phyloP scores from a whole-genome alignment of 2,113 vertebrate genomes.

The Grammomys dolichurus region DNA sequence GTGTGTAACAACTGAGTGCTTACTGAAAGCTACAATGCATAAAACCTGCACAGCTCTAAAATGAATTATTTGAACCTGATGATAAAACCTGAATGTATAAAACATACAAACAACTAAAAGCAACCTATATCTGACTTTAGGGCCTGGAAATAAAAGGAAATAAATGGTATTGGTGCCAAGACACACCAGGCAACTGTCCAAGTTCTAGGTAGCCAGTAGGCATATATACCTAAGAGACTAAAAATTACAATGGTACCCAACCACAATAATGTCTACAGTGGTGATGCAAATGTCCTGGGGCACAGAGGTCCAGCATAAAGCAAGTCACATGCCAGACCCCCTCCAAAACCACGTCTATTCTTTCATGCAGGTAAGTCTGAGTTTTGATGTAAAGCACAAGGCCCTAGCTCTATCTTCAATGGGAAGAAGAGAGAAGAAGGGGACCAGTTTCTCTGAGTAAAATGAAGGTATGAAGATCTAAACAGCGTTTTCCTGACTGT shows the following conservation, averaged over 20 bases:
- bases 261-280: neutral
- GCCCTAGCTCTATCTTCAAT: neutral
- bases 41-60: constrained; percentile 18
- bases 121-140: constrained; percentile 34
- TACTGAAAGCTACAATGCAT: constrained; percentile 51
- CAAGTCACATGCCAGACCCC: neutral
- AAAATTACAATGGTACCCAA: neutral
- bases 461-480: neutral
- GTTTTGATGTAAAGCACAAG: neutral
- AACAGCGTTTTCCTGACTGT: neutral
- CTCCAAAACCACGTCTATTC: neutral
- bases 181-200: constrained; percentile 50
- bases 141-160: constrained; percentile 55
- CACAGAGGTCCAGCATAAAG: neutral
- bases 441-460: neutral
- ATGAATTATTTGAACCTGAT: neutral
- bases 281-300: neutral
- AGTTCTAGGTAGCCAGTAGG: constrained; percentile 60
- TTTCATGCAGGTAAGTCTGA: neutral
- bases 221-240: neutral
- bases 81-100: constrained; percentile 40
- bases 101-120: constrained; percentile 36
- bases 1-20: neutral
- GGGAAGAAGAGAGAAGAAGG: neutral
- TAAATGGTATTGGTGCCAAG: constrained; percentile 47